These are phyloP conservation scores for Drosophila multiciliata DNA, from an alignment of 2,888 invertebrate species.

Conservation along the genomic window DNA sequence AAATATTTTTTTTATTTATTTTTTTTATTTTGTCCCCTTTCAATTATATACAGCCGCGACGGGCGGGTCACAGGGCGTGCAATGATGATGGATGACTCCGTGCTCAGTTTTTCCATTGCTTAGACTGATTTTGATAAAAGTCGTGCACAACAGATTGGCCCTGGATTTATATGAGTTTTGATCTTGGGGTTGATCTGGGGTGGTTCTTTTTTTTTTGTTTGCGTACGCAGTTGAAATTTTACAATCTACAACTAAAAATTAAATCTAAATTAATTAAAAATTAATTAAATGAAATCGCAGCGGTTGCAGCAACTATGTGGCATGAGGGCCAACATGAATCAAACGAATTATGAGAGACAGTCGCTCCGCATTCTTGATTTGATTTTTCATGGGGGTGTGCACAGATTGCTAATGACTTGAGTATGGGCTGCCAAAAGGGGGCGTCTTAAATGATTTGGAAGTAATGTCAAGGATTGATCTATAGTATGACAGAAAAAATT, in stretches of 20 bases:
- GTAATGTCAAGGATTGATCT: conserved; percentile 62
- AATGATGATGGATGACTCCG: conserved; percentile 77
- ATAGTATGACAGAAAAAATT: conserved; percentile 34
- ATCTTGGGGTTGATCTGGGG: conserved; percentile 37
- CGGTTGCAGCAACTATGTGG: conserved; percentile 25
- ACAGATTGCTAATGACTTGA: conserved; percentile 63
- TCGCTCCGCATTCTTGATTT: conserved; percentile 33
- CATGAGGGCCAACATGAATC: conserved; percentile 57
- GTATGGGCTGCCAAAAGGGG: conserved; percentile 22
- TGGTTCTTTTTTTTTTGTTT: conserved; percentile 59
- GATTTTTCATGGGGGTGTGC: conserved; percentile 56
- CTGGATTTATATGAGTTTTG: conserved; percentile 50
- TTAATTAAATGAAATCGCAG: conserved; percentile 72
- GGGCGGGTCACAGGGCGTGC: conserved; percentile 52
- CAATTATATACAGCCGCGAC: conserved; percentile 51
- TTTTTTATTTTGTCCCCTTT: conserved; percentile 38
- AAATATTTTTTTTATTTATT: conserved; percentile 61
- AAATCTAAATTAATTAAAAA: conserved; percentile 77
- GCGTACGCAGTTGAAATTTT: conserved; percentile 60
- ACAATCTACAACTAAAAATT: conserved; percentile 48
- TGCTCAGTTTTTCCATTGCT: conserved; percentile 70
- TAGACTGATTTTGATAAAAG: conserved; percentile 45
- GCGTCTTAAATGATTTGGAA: conserved; percentile 62
- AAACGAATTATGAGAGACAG: conserved; percentile 59
- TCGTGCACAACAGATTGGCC: conserved; percentile 52